Evolutionary conservation across 2,888 invertebrate species (phyloP), one percentile per base, ranked within the genome.

Genomic region (Crepidodera aurea): DNA sequence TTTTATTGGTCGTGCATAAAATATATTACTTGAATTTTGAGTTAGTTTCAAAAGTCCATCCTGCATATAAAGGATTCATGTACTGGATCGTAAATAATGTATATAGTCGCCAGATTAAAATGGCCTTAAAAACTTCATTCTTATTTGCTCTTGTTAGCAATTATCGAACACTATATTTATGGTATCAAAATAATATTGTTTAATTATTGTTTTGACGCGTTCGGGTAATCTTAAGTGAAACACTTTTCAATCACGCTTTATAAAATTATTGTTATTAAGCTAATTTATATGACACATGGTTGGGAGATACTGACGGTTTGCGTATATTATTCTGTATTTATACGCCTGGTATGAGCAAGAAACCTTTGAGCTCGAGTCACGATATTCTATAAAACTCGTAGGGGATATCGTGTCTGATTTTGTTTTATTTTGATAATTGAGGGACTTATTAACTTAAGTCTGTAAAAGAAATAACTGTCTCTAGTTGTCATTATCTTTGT

Each of bases 211-310:
- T 3, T 18, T 40, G 40, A 40, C 40, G 40, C 18, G 40, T 40
- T 37, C 3, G 15, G 37, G 15, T 37, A 37, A 1, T 37, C 40
- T 40, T 40, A 40, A 40, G 40, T 40, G 48, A 29, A 48, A 19
- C 27, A 29, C 48, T 48, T 48, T 48, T 48, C 48, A 48, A 48
- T 48, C 48, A 48, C 48, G 48, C 27, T 8, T 27, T 25, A 8
- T 29, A 16, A 15, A 29, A 48, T 27, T 16, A 29, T 48, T 25
- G 27, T 48, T 48, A 48, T 48, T 48, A 48, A 25, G 29, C 2
- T 48, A 48, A 48, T 48, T 48, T 48, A 48, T 48, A 27, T 29
- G 48, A 48, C 48, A 29, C 48, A 48, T 15, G 15, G 27, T 27
- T 15, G 13, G 48, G 15, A 27, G 27, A 48, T 48, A 3, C 48